Evolutionary conservation across 2,797 vertebrate genomes (phyloP).

Genomic region (Hyperoplus immaculatus): DNA sequence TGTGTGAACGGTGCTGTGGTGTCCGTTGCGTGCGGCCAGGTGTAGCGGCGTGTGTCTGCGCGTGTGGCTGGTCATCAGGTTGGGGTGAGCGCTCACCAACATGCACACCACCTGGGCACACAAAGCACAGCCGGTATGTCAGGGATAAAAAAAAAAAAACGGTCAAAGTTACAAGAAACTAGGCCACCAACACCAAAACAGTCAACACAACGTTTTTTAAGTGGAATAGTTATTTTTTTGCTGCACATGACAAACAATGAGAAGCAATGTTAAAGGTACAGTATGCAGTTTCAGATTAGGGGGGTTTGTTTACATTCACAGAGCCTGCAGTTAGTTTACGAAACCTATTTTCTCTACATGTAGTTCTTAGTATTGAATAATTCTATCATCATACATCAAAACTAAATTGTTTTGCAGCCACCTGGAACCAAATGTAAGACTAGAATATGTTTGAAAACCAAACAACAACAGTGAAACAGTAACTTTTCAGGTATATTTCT

Average conservation of each 20-base stretch:
- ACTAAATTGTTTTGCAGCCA: no score
- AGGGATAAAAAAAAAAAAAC: neutral
- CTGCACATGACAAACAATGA: neutral
- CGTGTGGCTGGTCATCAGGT: conserved; percentile 92
- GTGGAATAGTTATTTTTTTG: neutral
- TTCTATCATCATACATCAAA: no score
- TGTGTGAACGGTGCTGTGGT: conserved; percentile 91
- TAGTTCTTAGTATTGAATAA: no score
- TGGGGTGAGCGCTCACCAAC: conserved; percentile 94
- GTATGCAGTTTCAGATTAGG: no score
- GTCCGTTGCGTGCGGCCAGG: conserved; percentile 95
- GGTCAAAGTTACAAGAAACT: neutral
- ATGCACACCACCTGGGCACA: conserved; percentile 90
- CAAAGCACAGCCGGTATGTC: neutral
- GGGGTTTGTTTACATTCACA: no score
- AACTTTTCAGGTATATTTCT: no score
- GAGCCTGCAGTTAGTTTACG: no score
- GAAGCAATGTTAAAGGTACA: no score
- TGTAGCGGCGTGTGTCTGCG: conserved; percentile 94
- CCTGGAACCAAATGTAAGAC: no score
- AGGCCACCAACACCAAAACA: neutral
- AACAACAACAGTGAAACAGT: no score
- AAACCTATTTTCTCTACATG: no score
- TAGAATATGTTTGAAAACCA: no score
- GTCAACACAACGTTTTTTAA: neutral